Evolutionary conservation across 2,888 invertebrate genomes (phyloP), one percentile per base, ranked within the genome.

Genomic region (Drosophila austrosaltans): DNA sequence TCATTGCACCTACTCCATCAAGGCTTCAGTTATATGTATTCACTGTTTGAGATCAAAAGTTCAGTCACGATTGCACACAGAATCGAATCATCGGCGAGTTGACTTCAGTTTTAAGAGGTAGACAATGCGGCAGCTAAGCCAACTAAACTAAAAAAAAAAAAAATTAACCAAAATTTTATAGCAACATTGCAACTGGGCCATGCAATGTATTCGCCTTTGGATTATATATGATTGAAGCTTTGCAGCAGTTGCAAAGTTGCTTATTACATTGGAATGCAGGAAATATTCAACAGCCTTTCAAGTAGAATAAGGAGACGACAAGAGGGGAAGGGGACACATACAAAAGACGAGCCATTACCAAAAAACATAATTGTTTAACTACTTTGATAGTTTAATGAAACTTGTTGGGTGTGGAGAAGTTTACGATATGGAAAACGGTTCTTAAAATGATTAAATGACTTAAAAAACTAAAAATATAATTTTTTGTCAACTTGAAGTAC

Each of bases 1-100:
- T 85, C 84, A 88, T 83, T 86, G 76, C 79, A 85, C 81, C 81
- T 69, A 77, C 75, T 69, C 69, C 73, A 76, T 60, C 63, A 44
- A 63, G 64, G 77, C 61, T 76, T 54, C 30, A 53, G 40, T 74
- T 32, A 39, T 80, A 75, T 28, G 58, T 66, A 71, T 67, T 63
- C 48, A 56, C 72, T 69, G 16, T 73, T 75, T 56, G 59, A 86
- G 84, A 88, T 84, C 88, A 84, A 88, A 79, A 88, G 84, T 86
- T 84, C 84, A 84, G 84, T 84, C 84, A 84, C 84, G 88, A 84
- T 62, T 59, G 63, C 63, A 56, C 73, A 74, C 64, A 74, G 69
- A 84, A 42, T 57, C 68, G 53, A 68, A 69, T 48, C 48, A 48
- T 48, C 48, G 22, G 12, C 25, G 3, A 25, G 25, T 48, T 48